Evolutionary conservation across 92 coral and sea anemone genomes (phyloP).

Genomic region (Phenganax subtilis): DNA sequence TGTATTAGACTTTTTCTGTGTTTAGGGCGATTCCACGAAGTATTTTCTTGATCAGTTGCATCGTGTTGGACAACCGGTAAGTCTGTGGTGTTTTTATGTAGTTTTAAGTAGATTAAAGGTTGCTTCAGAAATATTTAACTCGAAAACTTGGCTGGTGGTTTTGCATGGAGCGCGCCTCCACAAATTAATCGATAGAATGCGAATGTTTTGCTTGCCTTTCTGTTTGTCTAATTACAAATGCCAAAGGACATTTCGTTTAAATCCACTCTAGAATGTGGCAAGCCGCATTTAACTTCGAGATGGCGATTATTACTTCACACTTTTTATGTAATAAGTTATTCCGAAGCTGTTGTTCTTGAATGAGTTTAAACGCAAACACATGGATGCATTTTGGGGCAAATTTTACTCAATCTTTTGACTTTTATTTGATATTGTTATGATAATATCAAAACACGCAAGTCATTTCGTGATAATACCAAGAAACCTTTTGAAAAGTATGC

Average conservation of each 20-base stretch:
- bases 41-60: constrained; percentile 94
- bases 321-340: constrained; percentile 3
- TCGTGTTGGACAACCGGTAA: constrained; percentile 91
- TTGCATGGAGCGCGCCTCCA: background rate
- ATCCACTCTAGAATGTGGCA: constrained; percentile 12
- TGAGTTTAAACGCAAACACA: background rate
- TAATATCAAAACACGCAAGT: constrained; percentile 1
- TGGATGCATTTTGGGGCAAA: background rate
- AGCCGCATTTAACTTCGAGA: background rate
- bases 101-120: constrained; percentile 4
- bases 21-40: constrained; percentile 94
- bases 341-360: background rate
- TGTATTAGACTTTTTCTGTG: constrained; percentile 32
- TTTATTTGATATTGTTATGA: background rate
- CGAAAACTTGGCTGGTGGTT: background rate
- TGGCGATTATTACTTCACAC: background rate
- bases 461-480: background rate
- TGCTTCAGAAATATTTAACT: background rate
- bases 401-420: constrained; percentile 1
- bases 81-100: constrained; percentile 36
- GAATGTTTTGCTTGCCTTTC: background rate
- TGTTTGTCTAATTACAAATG: constrained; percentile 2
- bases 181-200: background rate
- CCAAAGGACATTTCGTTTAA: background rate
- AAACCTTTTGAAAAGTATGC: background rate